Evolutionary conservation across 2,797 vertebrate species (phyloP), one percentile per base, ranked within the genome.

Genomic region (Coranthus polyacanthus): DNA sequence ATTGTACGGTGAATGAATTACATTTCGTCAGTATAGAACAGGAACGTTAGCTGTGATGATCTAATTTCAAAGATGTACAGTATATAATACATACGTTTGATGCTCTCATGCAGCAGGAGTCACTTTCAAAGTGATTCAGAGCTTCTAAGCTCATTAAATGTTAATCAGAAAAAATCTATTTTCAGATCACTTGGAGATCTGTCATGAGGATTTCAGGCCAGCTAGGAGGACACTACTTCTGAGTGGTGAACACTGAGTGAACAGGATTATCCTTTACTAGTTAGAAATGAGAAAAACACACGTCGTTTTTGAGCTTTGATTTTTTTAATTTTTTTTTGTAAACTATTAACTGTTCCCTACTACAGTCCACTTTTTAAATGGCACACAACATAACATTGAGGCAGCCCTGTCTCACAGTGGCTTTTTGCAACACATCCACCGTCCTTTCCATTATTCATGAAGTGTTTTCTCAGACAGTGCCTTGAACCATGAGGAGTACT

Each of bases 101-200:
- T 68, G 49, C 42, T 59, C 54, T 78, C 75, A 13, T 79, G 82
- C 67, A 60, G 81, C 81, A 89, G 86, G 90, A 93, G 87, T 92
- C 87, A 88, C 80, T 90, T 92, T 92, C 87, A 90, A 81, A 91
- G 85, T 75, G 78, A 87, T 93, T 88, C 90, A 83, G 82, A 85
- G 92, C 91, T 90, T 92, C 92, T 86, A 70, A 92, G 92, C 92
- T 94, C 93, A 94, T 94, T 94, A 94, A 94, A 92, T 89, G 88
- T 94, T 95, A 92, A 94, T 94, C 92, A 92, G 39, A 89, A 92
- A n/a, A 93, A 93, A 92, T 92, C 94, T 94, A 94, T 95, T 94
- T 94, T 90, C 89, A 93, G 93, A 89, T 93, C 82, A 89, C 86
- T 90, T 81, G 78, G 82, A 92, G 88, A 92, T 93, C 91, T 87